A percentile compares a stretch with the other conserved stretches of the same genome.
phyloP scores from a whole-genome alignment of 2,888 invertebrate species.

The Eurytoma californica region DNA sequence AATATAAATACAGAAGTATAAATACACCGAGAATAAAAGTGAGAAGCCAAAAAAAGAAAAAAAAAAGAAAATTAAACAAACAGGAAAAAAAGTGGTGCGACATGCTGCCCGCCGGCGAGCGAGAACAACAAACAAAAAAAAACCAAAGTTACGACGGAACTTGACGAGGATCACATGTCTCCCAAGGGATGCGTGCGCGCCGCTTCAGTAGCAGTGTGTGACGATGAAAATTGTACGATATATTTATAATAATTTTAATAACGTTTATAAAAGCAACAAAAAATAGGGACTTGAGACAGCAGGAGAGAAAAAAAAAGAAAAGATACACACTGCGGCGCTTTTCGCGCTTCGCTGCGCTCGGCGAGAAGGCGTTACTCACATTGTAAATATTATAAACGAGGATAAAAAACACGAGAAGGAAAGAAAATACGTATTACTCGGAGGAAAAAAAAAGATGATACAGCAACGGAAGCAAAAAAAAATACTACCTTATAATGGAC shows the following conservation, averaged over 20 bases:
- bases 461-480: constrained; percentile 60
- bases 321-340: constrained; percentile 36
- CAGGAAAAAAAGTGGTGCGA: constrained; percentile 29
- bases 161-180: constrained; percentile 43
- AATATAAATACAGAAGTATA: constrained; percentile 59
- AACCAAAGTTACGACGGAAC: constrained; percentile 2
- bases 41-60: constrained; percentile 48
- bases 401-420: constrained; percentile 30
- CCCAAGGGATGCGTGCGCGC: constrained; percentile 59
- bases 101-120: constrained; percentile 32
- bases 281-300: constrained; percentile 58
- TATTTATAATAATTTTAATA: constrained; percentile 75
- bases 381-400: constrained; percentile 55
- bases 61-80: not conserved
- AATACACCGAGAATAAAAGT: constrained; percentile 55
- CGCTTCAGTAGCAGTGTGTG: constrained; percentile 57
- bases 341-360: constrained; percentile 43
- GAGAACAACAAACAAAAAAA: constrained; percentile 37
- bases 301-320: constrained; percentile 20
- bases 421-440: constrained; percentile 65
- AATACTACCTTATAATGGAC: constrained; percentile 66
- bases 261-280: constrained; percentile 69
- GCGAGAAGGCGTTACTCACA: constrained; percentile 51
- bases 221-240: constrained; percentile 70
- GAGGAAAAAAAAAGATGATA: constrained; percentile 54